Base-by-base conservation (phyloP, 1,140 invertebrate species). In the Belonocnema kinseyi region DNA sequence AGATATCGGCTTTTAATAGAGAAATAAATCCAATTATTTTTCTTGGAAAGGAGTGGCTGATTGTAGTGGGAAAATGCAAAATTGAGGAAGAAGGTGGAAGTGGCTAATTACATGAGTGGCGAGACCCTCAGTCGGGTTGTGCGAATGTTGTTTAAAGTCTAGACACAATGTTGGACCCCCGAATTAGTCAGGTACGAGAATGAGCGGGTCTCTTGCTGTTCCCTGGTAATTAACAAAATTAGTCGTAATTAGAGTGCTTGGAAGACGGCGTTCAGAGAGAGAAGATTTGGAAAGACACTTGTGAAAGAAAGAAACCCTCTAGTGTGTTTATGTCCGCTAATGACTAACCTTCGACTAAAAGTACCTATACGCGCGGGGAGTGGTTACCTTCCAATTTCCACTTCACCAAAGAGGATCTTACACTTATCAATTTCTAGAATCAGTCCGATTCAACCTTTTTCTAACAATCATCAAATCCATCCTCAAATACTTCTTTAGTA, bases 101-200 rank as follows among this genome's bases (percentile, higher is more conserved):
- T 81, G 76, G 70, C 79, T 83, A 82, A 85, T 82, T 85, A 77
- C 79, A 80, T 79, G 81, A 83, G 61, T 78, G 78, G 58, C 13
- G 56, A 33, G 26, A 33, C 56, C 77, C 77, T 77, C 73, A 73
- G 61, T 50, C 81, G 74, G 79, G 82, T 83, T 83, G 82, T 86
- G 87, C 88, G 86, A 89, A 90, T 88, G 87, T 90, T 90, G 88
- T 90, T 90, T 90, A 89, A 89, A 86, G 89, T 90, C 89, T 90
- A 90, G 89, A 90, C 89, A 86, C 87, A 89, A 88, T 87, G 88
- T 90, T 86, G 84, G 86, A 90, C 86, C 88, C 88, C 79, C 77
- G 86, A 90, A 90, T 90, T 90, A 90, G 88, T 81, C 85, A 80
- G 77, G 77, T 81, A 81, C 78, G 61, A 76, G 81, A 85, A 85